Percentiles rank a stretch among this genome's conserved stretches.
Evolutionary conservation across 2,113 vertebrate species (phyloP).

Genomic region (Rhagologus leucostigma): DNA sequence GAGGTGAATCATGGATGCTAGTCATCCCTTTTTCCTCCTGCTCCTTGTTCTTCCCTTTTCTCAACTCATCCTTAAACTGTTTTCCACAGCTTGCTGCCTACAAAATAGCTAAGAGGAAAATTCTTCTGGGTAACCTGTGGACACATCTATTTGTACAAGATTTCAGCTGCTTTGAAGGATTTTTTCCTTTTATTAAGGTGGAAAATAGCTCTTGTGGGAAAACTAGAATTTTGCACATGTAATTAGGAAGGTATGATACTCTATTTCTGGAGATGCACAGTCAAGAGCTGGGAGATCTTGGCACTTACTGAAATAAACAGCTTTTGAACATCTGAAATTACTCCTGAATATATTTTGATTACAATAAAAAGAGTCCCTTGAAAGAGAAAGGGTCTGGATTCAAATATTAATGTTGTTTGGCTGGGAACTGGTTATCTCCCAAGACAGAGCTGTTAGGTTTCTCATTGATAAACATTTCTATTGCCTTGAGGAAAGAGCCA

Average conservation of each 20-base stretch:
- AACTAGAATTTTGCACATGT: background rate
- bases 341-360: slow-evolving; percentile 20
- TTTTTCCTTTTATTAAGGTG: background rate
- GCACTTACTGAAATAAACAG: slow-evolving; percentile 9
- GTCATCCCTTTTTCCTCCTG: background rate
- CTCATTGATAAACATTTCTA: background rate
- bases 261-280: background rate
- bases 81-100: background rate
- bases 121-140: background rate
- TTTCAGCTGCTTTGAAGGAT: background rate
- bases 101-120: background rate
- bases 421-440: background rate
- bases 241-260: background rate
- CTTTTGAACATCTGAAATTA: background rate
- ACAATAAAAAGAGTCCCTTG: background rate
- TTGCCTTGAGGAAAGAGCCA: background rate
- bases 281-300: slow-evolving; percentile 1
- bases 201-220: background rate
- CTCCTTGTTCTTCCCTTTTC: background rate
- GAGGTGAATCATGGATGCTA: background rate
- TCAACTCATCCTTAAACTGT: background rate
- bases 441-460: background rate
- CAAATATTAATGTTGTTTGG: background rate
- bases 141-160: background rate
- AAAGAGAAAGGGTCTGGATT: background rate